Conservation (phyloP, 1,140 invertebrate species). For the Drosophila oshimai region DNA sequence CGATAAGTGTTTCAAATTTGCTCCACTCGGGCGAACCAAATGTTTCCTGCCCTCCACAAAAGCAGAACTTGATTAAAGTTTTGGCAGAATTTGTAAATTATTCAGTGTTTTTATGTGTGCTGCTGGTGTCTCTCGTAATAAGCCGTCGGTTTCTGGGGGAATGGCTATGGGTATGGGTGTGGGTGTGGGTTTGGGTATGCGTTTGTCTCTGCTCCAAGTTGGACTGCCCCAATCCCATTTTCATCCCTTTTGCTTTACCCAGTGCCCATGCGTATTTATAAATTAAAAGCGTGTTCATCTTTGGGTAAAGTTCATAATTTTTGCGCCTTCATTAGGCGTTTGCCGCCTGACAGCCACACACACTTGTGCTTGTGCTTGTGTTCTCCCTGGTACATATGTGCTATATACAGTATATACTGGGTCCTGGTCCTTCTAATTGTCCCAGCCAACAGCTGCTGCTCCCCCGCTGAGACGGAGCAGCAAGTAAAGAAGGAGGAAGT, state of each 20-base stretch:
- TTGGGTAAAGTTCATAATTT: constrained; percentile 72
- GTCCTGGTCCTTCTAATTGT: constrained; percentile 58
- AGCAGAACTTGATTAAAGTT: too few species aligned
- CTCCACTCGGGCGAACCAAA: too few species aligned
- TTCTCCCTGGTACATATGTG: neutral
- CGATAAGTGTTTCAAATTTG: too few species aligned
- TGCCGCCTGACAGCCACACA: constrained; percentile 1
- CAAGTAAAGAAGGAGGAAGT: neutral
- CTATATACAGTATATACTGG: neutral
- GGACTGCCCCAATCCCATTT: neutral
- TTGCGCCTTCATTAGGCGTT: constrained; percentile 58
- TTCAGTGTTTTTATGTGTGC: too few species aligned
- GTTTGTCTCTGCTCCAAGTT: too few species aligned
- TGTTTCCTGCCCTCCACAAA: too few species aligned
- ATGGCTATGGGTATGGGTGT: too few species aligned
- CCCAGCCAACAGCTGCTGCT: constrained; percentile 42
- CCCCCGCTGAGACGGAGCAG: neutral
- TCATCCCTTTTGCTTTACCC: neutral
- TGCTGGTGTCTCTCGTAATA: too few species aligned
- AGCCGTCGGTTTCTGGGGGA: too few species aligned
- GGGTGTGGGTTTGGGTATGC: too few species aligned
- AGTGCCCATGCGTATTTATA: constrained; percentile 30
- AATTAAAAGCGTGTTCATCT: constrained; percentile 74
- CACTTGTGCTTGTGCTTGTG: neutral
- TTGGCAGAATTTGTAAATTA: too few species aligned